phyloP scores from a whole-genome alignment of 2,888 invertebrate genomes.

The Ametastegia equiseti region DNA sequence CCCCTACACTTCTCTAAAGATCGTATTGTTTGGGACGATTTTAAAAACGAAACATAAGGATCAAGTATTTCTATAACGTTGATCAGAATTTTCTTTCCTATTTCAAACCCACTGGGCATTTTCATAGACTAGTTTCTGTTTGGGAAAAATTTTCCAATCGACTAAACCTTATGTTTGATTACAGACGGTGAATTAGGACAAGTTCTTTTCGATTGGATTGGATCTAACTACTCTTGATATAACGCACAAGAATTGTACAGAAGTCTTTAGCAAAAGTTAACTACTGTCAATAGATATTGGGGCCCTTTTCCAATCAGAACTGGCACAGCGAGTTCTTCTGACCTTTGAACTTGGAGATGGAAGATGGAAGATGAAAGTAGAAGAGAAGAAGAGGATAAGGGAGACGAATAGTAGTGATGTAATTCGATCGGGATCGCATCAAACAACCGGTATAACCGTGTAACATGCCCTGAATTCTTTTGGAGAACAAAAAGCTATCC shows the following conservation, averaged over 20 bases:
- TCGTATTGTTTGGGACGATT: conserved; percentile 37
- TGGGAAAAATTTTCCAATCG: not conserved
- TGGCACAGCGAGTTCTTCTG: not conserved
- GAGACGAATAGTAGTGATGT: conserved; percentile 44
- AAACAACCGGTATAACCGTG: conserved; percentile 41
- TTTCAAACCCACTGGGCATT: not conserved
- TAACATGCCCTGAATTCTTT: conserved; percentile 44
- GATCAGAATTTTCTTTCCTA: not conserved
- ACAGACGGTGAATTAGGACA: not conserved
- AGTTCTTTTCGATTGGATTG: not conserved
- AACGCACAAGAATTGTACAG: not conserved
- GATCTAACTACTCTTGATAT: not conserved
- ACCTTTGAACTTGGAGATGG: conserved; percentile 45
- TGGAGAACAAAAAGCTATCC: conserved; percentile 59
- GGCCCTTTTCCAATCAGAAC: conserved; percentile 19
- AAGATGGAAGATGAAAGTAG: conserved; percentile 46
- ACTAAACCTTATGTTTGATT: not conserved
- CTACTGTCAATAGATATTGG: conserved; percentile 8
- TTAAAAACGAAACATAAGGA: conserved; percentile 28
- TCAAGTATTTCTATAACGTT: conserved; percentile 30
- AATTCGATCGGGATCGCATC: conserved; percentile 53
- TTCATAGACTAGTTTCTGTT: not conserved
- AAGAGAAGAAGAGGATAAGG: conserved; percentile 30
- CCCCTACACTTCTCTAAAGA: conserved; percentile 25
- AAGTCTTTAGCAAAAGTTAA: not conserved